Evolutionary conservation across 2,888 invertebrate genomes (phyloP), one percentile per base, ranked within the genome.

Genomic region (Norana najaformis): DNA sequence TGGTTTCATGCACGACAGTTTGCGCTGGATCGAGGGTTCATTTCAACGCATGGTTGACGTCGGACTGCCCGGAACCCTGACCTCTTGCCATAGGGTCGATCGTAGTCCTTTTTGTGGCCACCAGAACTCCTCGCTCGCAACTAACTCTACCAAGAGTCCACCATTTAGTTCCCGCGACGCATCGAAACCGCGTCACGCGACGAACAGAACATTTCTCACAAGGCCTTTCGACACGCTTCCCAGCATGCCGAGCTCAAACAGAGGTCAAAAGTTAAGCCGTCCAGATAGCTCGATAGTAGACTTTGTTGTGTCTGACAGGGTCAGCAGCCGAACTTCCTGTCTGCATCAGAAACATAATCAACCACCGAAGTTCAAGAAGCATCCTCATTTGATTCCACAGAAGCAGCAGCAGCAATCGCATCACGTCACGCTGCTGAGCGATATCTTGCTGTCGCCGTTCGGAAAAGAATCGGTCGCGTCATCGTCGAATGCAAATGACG

Each of bases 161-260:
- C 83, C 83, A 8, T 53, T 23, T 23, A 18, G 18, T 16, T 4
- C 85, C 85, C 20, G 1, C 30, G 14, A 8, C n/a, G 34, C 85
- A 20, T 36, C 35, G 85, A 85, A 85, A 23, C 85, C 34, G 36
- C 85, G 85, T 85, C 85, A 30, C 85, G 85, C 30, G 2, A 36
- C 85, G 69, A 69, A 69, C n/a, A 69, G 69, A 69, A n/a, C 69
- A 69, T 30, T n/a, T 69, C 69, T n/a, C 2, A 69, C 85, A 37
- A 85, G 85, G 37, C 85, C 37, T 85, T 85, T 85, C 85, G 85
- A 37, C 85, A 85, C 85, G 85, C 85, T 85, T 85, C 85, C 85
- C 85, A 37, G 30, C 85, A 85, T 85, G 85, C 36, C 85, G 85
- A 23, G 85, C 36, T 35, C 36, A 34, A 85, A 85, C 18, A 37